A percentile compares a stretch with the other conserved stretches of the same genome.
Evolutionary conservation across 2,113 vertebrate species (phyloP).

Genomic region (Vireo altiloquus): DNA sequence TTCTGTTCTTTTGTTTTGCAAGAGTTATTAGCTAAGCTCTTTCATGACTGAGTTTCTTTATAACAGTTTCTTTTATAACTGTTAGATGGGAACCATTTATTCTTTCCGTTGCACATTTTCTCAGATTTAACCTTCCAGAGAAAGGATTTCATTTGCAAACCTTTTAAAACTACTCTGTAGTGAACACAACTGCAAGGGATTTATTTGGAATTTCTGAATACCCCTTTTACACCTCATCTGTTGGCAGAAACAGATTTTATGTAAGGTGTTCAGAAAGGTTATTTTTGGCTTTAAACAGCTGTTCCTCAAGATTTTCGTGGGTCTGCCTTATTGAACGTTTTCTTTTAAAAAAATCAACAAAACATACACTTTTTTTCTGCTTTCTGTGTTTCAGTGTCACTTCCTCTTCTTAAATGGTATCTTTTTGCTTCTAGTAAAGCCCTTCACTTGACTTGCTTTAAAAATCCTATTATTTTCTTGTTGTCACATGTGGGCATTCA

Average conservation of each 20-base stretch:
- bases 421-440: not conserved
- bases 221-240: not conserved
- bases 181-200: not conserved
- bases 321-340: not conserved
- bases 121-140: not conserved
- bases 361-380: not conserved
- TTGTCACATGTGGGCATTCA: not conserved
- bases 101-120: not conserved
- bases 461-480: not conserved
- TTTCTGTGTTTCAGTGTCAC: not conserved
- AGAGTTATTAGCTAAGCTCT: not conserved
- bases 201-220: not conserved
- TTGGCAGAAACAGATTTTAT: not conserved
- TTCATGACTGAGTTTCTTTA: not conserved
- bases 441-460: not conserved
- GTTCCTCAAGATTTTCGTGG: not conserved
- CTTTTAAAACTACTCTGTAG: not conserved
- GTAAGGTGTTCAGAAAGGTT: not conserved
- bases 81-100: not conserved
- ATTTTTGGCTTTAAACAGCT: not conserved
- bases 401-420: not conserved
- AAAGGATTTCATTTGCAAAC: not conserved
- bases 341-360: not conserved
- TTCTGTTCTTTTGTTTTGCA: not conserved
- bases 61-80: not conserved